Conservation (phyloP, 2,113 vertebrate species). For the Nansenia antarctica region DNA sequence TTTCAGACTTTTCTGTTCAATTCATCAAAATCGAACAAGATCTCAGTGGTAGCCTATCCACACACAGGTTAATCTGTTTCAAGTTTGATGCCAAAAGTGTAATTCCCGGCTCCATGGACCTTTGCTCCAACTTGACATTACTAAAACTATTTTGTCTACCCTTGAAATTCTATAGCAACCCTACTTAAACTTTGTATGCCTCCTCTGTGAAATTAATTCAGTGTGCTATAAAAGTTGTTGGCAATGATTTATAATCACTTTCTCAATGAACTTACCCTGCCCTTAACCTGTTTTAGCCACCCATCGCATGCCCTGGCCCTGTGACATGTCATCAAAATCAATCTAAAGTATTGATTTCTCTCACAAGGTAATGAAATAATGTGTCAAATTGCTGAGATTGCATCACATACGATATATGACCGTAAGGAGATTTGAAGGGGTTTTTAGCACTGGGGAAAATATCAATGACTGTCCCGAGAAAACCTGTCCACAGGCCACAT, state of each 20-base stretch:
- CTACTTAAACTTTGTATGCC: not conserved
- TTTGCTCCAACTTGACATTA: conserved; percentile 3
- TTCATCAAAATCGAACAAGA: no score
- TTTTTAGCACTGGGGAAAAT: no score
- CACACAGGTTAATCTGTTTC: not conserved
- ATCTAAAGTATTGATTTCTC: not conserved
- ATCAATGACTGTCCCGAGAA: no score
- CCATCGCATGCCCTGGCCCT: not conserved
- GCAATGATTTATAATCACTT: not conserved
- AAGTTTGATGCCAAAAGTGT: not conserved
- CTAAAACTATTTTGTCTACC: not conserved
- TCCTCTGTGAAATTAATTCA: not conserved
- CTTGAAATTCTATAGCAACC: not conserved
- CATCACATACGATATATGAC: no score
- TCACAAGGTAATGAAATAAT: not conserved
- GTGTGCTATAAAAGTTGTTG: conserved; percentile 8
- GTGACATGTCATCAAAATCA: not conserved
- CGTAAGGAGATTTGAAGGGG: no score
- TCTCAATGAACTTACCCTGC: not conserved
- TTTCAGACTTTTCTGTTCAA: not conserved
- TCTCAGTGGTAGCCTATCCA: not conserved
- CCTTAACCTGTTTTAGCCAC: not conserved
- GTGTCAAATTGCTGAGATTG: not conserved
- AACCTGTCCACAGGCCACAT: no score
- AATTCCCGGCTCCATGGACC: not conserved